phyloP scores from a whole-genome alignment of 1,140 invertebrate genomes.

The Tetragonula clypearis region DNA sequence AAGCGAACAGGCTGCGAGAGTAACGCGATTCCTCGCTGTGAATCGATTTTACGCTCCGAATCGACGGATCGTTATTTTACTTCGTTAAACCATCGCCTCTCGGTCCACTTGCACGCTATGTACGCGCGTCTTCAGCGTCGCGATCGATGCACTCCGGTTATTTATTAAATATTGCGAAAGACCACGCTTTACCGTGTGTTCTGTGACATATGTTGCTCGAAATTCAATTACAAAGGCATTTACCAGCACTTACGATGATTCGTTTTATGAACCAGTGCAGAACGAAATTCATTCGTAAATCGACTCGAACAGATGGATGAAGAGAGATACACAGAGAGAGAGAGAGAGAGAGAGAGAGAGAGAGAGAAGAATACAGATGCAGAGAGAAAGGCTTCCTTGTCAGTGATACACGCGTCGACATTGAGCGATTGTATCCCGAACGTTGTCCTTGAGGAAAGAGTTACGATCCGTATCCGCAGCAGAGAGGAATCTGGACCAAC shows the following conservation, averaged over 20 bases:
- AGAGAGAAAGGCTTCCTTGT: slow-evolving; percentile 1
- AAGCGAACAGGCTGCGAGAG: not conserved
- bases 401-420: slow-evolving; percentile 17
- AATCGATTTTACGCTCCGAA: slow-evolving; percentile 11
- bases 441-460: slow-evolving; percentile 48
- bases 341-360: not conserved
- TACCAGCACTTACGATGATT: not conserved
- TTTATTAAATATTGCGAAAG: not conserved
- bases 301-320: not conserved
- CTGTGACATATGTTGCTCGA: not conserved
- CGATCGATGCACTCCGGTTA: not conserved
- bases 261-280: slow-evolving; percentile 4
- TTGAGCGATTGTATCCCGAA: slow-evolving; percentile 44
- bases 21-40: not conserved
- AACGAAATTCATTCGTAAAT: slow-evolving; percentile 14
- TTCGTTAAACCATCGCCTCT: not conserved
- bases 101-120: not conserved
- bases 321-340: not conserved
- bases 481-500: slow-evolving; percentile 64
- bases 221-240: slow-evolving; percentile 5
- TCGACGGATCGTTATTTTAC: not conserved
- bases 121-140: not conserved
- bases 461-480: slow-evolving; percentile 35
- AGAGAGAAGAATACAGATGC: not conserved
- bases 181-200: not conserved